A percentile compares a stretch with the other conserved stretches of the same genome.
Evolutionary conservation across 2,113 vertebrate genomes (phyloP).

Genomic region (Leptodactylus fuscus): DNA sequence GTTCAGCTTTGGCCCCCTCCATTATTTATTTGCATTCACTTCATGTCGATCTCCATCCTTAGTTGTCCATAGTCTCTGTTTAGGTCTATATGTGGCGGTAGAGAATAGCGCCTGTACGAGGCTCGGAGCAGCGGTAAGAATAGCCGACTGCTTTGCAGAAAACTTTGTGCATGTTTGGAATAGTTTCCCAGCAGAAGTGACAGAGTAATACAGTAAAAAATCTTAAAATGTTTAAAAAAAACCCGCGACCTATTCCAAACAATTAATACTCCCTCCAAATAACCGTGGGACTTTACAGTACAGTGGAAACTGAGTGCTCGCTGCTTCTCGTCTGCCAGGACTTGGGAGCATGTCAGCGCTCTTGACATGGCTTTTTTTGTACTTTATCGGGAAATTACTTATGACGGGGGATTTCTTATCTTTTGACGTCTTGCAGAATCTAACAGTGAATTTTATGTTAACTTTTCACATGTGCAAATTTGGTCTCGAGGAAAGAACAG

Average conservation of each 20-base stretch:
- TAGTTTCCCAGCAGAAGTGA: constrained; percentile 44
- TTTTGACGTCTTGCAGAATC: neutral
- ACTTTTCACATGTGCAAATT: neutral
- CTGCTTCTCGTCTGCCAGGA: neutral
- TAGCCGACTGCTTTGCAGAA: neutral
- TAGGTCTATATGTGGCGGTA: neutral
- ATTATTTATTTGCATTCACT: too few species aligned
- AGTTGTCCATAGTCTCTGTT: neutral
- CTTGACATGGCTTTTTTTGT: neutral
- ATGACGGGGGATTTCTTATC: neutral
- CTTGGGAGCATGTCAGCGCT: neutral
- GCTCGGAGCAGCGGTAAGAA: neutral
- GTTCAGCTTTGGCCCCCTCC: too few species aligned
- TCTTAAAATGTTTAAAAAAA: constrained; percentile 7
- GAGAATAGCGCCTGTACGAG: neutral
- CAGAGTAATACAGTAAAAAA: constrained; percentile 9
- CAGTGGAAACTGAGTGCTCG: neutral
- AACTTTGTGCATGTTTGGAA: constrained; percentile 19
- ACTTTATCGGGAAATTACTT: neutral
- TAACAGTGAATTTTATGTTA: neutral
- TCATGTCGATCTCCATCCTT: too few species aligned
- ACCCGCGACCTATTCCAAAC: neutral
- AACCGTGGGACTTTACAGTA: neutral
- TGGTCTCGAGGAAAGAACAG: neutral
- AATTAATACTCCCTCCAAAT: constrained; percentile 22